Conservation (phyloP, 2,888 invertebrate species). For the Smittia sp. region DNA sequence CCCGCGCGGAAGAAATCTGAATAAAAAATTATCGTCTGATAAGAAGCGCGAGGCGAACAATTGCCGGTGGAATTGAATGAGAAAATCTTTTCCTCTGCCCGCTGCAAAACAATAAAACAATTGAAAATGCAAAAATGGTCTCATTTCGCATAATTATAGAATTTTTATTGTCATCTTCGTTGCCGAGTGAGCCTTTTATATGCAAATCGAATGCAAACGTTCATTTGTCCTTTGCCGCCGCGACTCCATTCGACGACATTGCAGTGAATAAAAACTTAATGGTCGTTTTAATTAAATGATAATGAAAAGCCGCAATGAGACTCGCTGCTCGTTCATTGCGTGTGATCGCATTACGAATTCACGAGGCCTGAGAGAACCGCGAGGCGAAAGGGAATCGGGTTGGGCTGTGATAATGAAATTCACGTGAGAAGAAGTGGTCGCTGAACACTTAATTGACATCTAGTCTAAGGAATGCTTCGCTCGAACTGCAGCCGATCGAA, state of each 20-base stretch:
- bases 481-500: too few species aligned
- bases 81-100: neutral
- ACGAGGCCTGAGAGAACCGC: too few species aligned
- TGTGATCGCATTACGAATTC: too few species aligned
- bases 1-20: constrained; percentile 15
- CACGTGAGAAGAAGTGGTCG: too few species aligned
- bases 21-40: constrained; percentile 30
- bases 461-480: too few species aligned
- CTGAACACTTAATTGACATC: too few species aligned
- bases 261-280: neutral
- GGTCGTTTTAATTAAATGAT: neutral
- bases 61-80: constrained; percentile 12
- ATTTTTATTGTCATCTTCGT: constrained; percentile 30
- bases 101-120: constrained; percentile 31
- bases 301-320: too few species aligned
- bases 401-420: too few species aligned
- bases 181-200: constrained; percentile 22
- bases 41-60: constrained; percentile 4
- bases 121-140: constrained; percentile 29
- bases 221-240: constrained; percentile 27
- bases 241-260: neutral
- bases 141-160: constrained; percentile 30
- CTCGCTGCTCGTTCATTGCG: too few species aligned
- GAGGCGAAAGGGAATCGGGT: too few species aligned
- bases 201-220: neutral